Conservation (phyloP, 2,113 vertebrate species). For the Chionomys nivalis region DNA sequence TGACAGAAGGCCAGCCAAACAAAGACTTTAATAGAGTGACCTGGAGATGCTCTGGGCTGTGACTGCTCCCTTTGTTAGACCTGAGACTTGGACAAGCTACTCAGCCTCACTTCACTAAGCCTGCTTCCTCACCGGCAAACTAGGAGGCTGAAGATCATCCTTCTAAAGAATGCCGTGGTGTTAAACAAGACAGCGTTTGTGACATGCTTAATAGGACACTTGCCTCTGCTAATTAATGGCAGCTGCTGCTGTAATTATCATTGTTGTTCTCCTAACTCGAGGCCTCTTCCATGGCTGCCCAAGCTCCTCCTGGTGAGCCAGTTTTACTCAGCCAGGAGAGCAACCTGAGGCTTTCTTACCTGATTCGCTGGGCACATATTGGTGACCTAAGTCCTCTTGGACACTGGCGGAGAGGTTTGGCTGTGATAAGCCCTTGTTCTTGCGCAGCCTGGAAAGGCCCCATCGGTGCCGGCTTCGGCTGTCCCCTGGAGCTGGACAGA, state of each 20-base stretch:
- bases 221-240: not conserved
- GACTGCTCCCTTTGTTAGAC: not conserved
- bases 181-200: not conserved
- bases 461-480: constrained; percentile 89
- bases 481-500: constrained; percentile 74
- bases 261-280: not conserved
- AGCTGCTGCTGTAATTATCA: not conserved
- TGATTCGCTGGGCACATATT: constrained; percentile 91
- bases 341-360: constrained; percentile 84
- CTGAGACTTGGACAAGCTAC: not conserved
- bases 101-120: not conserved
- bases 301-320: not conserved
- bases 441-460: constrained; percentile 91
- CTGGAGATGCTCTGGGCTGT: not conserved
- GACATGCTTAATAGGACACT: not conserved
- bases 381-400: constrained; percentile 89
- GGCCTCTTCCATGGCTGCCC: not conserved
- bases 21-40: not conserved
- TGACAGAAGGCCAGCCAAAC: not conserved
- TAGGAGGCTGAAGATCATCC: not conserved
- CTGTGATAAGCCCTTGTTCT: constrained; percentile 93
- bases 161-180: not conserved
- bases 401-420: constrained; percentile 92
- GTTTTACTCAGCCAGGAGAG: not conserved
- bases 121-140: constrained; percentile 35